Conservation (phyloP, 1,140 invertebrate species). For the Onthophagus taurus region DNA sequence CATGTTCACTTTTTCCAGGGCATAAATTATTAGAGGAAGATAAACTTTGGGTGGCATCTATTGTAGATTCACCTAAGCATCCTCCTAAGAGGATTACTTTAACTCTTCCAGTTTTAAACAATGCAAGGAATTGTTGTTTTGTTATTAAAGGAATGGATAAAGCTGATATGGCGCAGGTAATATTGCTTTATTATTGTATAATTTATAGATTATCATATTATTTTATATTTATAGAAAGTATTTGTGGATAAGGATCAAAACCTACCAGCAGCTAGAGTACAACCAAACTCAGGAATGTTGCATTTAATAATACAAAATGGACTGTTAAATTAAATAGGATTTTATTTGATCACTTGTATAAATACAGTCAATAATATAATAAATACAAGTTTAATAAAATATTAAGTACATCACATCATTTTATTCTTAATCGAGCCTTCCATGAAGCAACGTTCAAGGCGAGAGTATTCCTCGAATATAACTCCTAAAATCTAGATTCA, state of each 20-base stretch:
- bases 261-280: slow-evolving; percentile 62
- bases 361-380: slow-evolving; percentile 26
- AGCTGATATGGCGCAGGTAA: slow-evolving; percentile 81
- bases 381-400: slow-evolving; percentile 29
- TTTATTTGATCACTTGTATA: slow-evolving; percentile 19
- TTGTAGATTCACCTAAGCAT: slow-evolving; percentile 92
- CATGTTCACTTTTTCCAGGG: slow-evolving; percentile 92
- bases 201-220: too few species aligned
- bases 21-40: slow-evolving; percentile 64
- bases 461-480: too few species aligned
- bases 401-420: slow-evolving; percentile 30
- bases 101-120: slow-evolving; percentile 88
- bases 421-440: slow-evolving; percentile 15
- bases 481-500: too few species aligned
- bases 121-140: slow-evolving; percentile 75
- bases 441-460: slow-evolving; percentile 6
- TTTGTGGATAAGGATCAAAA: slow-evolving; percentile 60
- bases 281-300: slow-evolving; percentile 56
- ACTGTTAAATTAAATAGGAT: slow-evolving; percentile 7
- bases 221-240: slow-evolving; percentile 50
- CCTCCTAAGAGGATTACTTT: slow-evolving; percentile 85
- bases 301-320: slow-evolving; percentile 72
- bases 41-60: slow-evolving; percentile 65
- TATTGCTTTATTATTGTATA: too few species aligned
- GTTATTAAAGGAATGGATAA: slow-evolving; percentile 75